Conservation (phyloP, 2,797 vertebrate species). For the Echiichthys vipera region DNA sequence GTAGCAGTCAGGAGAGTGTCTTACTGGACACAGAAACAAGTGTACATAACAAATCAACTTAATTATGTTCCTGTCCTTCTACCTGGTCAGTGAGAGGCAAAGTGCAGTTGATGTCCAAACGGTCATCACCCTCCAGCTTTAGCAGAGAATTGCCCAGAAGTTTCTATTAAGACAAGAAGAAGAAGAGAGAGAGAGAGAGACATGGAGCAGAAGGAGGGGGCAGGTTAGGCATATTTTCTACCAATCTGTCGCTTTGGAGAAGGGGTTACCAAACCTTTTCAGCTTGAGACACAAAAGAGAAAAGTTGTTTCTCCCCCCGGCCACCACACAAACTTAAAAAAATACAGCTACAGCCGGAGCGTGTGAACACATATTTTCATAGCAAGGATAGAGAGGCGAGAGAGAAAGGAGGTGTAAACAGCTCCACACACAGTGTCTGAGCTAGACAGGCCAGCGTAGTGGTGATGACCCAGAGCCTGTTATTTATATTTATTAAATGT, state of each 20-base stretch:
- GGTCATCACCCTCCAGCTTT: constrained; percentile 97
- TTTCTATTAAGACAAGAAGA: constrained; percentile 84
- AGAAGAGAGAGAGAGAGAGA: constrained; percentile 32
- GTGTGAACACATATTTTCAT: no score
- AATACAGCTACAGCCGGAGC: no score
- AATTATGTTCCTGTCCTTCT: constrained; percentile 10
- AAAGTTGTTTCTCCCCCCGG: no score
- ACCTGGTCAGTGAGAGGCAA: constrained; percentile 98
- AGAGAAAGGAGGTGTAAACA: no score
- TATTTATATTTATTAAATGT: no score
- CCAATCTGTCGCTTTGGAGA: constrained; percentile 8
- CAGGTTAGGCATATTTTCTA: constrained; percentile 20
- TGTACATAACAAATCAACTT: background rate
- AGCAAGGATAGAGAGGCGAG: no score
- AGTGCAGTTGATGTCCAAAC: constrained; percentile 98
- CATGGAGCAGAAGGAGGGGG: constrained; percentile 8
- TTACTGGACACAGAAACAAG: background rate
- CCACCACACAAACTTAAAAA: no score
- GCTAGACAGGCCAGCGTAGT: no score
- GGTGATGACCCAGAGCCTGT: no score
- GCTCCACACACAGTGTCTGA: no score
- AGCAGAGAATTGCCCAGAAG: constrained; percentile 96
- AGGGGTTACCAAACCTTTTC: constrained; percentile 18
- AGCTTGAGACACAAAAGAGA: no score
- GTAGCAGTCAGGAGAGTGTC: background rate